Conservation (phyloP, 1,140 invertebrate species). For the Wasmannia auropunctata region DNA sequence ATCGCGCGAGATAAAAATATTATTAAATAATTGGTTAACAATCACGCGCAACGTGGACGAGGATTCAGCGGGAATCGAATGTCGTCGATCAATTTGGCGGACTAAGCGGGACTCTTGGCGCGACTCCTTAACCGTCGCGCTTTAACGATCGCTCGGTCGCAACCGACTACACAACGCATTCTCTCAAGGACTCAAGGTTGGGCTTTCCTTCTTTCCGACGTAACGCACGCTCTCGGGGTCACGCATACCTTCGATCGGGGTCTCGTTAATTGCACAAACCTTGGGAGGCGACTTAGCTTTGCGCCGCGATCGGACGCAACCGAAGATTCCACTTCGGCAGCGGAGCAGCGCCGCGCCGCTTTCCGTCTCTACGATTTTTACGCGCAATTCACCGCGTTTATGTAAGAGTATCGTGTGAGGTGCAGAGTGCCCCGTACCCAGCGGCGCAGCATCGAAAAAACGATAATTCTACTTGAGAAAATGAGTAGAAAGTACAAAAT, state of each 20-base stretch:
- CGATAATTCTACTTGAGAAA: not conserved
- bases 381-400: not conserved
- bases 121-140: not conserved
- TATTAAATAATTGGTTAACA: not conserved
- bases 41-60: not conserved
- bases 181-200: constrained; percentile 41
- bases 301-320: not conserved
- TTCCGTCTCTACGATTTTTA: not conserved
- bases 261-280: constrained; percentile 19
- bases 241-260: constrained; percentile 8
- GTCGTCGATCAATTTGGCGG: not conserved
- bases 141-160: no score
- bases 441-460: not conserved
- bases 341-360: not conserved
- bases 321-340: not conserved
- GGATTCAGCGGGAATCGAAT: no score
- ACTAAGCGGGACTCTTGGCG: not conserved
- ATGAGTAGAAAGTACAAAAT: not conserved
- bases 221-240: not conserved
- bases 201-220: constrained; percentile 10
- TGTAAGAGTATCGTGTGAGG: not conserved
- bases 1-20: not conserved
- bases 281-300: constrained; percentile 12
- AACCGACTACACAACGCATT: not conserved
- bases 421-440: not conserved